Conservation (phyloP, 2,888 invertebrate species). For the Mechanitis mazaeus region DNA sequence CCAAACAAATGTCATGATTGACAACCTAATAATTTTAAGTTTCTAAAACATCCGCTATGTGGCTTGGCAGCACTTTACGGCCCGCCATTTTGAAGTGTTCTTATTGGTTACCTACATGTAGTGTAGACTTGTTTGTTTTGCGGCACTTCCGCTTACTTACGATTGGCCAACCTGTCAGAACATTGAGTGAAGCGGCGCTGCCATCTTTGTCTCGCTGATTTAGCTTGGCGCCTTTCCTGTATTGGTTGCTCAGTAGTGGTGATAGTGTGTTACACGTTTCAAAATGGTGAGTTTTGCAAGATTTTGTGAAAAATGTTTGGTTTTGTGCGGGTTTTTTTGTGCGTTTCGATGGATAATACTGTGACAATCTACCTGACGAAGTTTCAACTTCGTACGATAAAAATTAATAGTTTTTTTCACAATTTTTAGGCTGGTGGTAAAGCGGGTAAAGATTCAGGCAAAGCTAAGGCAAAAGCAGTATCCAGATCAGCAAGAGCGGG, state of each 20-base stretch:
- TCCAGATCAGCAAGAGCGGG: constrained; percentile 99
- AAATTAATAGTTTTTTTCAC: constrained; percentile 76
- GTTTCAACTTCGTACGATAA: constrained; percentile 73
- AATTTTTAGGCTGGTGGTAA: constrained; percentile 98
- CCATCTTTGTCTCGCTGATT: constrained; percentile 68
- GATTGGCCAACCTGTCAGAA: constrained; percentile 50
- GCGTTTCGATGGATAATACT: constrained; percentile 52
- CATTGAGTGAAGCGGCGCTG: constrained; percentile 46
- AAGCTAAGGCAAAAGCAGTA: constrained; percentile 99
- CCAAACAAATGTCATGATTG: background rate
- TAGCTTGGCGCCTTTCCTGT: constrained; percentile 76
- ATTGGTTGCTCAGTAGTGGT: constrained; percentile 67
- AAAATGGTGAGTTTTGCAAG: constrained; percentile 77
- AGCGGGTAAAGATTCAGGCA: constrained; percentile 99
- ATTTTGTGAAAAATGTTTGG: constrained; percentile 56
- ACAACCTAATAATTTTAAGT: constrained; percentile 5
- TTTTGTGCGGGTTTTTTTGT: constrained; percentile 49
- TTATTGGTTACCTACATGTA: constrained; percentile 44
- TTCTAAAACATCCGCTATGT: constrained; percentile 34
- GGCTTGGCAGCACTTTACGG: constrained; percentile 63
- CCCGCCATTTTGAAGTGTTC: constrained; percentile 46
- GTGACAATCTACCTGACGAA: constrained; percentile 71
- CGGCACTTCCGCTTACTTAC: constrained; percentile 52
- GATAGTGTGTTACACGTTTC: constrained; percentile 74
- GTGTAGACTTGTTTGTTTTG: constrained; percentile 37